Evolutionary conservation across 2,888 invertebrate genomes (phyloP).

Genomic region (Thera britannica): DNA sequence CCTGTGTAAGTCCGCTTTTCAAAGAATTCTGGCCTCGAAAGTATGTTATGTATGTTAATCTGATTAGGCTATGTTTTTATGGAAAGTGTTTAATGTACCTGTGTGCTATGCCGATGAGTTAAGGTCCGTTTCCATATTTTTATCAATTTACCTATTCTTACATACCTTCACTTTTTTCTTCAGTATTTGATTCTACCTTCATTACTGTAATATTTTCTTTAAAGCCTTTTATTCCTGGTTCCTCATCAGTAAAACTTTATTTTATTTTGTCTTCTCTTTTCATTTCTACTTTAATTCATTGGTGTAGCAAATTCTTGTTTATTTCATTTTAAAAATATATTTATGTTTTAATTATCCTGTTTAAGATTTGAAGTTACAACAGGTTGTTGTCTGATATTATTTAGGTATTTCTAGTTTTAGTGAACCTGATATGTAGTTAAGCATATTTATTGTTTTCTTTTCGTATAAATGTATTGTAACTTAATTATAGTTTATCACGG

Average conservation of each 20-base stretch:
- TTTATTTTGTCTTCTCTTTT: constrained; percentile 35
- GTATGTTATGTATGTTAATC: constrained; percentile 41
- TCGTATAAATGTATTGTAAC: constrained; percentile 73
- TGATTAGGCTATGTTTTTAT: constrained; percentile 64
- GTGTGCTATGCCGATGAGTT: constrained; percentile 75
- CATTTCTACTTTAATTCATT: constrained; percentile 61
- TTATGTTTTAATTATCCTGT: constrained; percentile 54
- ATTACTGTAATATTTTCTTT: constrained; percentile 19
- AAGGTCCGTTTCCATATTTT: constrained; percentile 43
- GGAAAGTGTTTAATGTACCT: constrained; percentile 74
- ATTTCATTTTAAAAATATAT: constrained; percentile 52
- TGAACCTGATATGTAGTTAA: constrained; percentile 51
- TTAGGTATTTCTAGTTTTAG: constrained; percentile 46
- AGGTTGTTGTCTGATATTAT: constrained; percentile 63
- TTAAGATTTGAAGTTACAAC: constrained; percentile 50
- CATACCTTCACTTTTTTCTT: background rate
- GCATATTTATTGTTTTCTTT: constrained; percentile 72
- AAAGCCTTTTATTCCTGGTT: constrained; percentile 22
- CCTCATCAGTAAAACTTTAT: constrained; percentile 8
- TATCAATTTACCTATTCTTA: background rate
- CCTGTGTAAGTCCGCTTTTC: constrained; percentile 44
- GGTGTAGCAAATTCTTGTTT: constrained; percentile 66
- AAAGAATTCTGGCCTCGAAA: constrained; percentile 57
- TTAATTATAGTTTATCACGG: constrained; percentile 80
- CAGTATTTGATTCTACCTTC: constrained; percentile 24